These are phyloP conservation scores for Clarias gariepinus DNA, from an alignment of 2,113 vertebrate species.

Conservation along the genomic window DNA sequence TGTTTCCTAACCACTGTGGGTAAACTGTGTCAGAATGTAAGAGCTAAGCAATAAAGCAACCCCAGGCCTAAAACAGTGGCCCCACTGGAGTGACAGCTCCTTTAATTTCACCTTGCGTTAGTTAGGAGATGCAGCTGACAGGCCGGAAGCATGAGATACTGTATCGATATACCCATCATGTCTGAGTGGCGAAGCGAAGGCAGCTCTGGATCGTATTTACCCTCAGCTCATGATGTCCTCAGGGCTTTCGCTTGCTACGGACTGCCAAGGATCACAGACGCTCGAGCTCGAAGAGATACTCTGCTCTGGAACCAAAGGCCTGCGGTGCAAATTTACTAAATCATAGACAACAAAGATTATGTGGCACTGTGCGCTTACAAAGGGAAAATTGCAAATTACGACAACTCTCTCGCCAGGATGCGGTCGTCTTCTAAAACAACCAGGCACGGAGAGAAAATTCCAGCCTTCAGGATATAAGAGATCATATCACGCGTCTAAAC, in stretches of 20 bases:
- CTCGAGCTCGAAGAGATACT: neutral
- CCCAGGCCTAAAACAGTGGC: neutral
- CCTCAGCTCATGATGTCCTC: constrained; percentile 5
- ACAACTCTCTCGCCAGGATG: constrained; percentile 14
- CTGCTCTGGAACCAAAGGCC: neutral
- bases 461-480: neutral
- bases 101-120: constrained; percentile 36
- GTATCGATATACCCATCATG: constrained; percentile 24
- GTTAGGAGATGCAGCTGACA: constrained; percentile 17
- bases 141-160: constrained; percentile 15
- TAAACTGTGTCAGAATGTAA: neutral
- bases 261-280: constrained; percentile 16
- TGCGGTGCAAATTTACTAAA: constrained; percentile 12
- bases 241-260: neutral
- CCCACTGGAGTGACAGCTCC: constrained; percentile 8
- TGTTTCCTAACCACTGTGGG: neutral
- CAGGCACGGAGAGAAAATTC: neutral
- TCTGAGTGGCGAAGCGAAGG: constrained; percentile 6
- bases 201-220: constrained; percentile 28
- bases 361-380: neutral
- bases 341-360: neutral
- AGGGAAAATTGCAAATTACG: constrained; percentile 4
- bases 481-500: neutral
- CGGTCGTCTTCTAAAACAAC: neutral
- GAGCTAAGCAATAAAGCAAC: neutral